Percentiles rank a stretch among this genome's conserved stretches.
Evolutionary conservation across 2,888 invertebrate species (phyloP).

Genomic region (Agrilus biguttatus): DNA sequence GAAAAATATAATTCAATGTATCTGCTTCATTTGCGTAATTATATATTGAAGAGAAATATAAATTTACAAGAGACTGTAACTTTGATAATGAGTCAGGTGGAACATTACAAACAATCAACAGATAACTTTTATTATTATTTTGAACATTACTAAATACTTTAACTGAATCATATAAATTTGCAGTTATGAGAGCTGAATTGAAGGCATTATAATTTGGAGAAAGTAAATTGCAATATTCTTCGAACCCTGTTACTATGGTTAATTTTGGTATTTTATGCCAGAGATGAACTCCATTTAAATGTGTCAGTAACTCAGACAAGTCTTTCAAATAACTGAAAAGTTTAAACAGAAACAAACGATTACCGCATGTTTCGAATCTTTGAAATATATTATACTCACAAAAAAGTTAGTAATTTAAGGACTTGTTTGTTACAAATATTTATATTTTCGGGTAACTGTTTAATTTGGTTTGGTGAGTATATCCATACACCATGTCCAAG

Average conservation of each 20-base stretch:
- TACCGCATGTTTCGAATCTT: too few species aligned
- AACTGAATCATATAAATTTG: slow-evolving; percentile 19
- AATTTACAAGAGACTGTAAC: too few species aligned
- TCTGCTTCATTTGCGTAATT: too few species aligned
- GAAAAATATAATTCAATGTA: too few species aligned
- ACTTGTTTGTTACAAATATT: slow-evolving; percentile 20
- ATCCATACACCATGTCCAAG: slow-evolving; percentile 23
- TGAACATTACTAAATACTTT: slow-evolving; percentile 9
- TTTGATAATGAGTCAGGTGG: too few species aligned
- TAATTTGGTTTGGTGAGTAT: slow-evolving; percentile 21
- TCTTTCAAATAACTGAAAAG: slow-evolving; percentile 23
- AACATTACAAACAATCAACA: too few species aligned
- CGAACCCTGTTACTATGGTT: slow-evolving; percentile 21
- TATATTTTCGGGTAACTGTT: slow-evolving; percentile 20
- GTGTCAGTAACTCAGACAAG: slow-evolving; percentile 20
- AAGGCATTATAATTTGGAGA: slow-evolving; percentile 10
- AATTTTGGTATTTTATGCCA: slow-evolving; percentile 22
- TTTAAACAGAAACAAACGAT: not conserved
- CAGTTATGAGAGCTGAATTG: slow-evolving; percentile 17
- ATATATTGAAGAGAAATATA: too few species aligned
- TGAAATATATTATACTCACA: slow-evolving; percentile 20
- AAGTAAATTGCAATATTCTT: slow-evolving; percentile 17
- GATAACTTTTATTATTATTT: too few species aligned
- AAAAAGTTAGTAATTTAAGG: slow-evolving; percentile 24
- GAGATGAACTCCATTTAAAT: slow-evolving; percentile 22